Evolutionary conservation across 2,113 vertebrate species (phyloP).

Genomic region (Lanius collurio): DNA sequence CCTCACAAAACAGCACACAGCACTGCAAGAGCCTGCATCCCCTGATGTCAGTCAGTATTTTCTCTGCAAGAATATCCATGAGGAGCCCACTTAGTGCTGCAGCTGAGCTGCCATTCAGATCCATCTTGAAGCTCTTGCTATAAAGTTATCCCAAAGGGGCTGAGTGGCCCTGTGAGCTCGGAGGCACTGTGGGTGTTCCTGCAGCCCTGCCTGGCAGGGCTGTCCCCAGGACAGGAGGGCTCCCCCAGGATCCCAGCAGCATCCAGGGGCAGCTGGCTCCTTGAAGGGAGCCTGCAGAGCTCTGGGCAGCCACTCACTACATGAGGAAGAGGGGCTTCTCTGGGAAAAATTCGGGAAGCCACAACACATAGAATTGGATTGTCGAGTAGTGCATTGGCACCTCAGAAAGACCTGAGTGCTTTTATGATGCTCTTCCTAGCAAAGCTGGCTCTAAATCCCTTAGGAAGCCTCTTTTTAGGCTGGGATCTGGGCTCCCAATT

Average conservation of each 20-base stretch:
- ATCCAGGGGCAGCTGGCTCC: neutral
- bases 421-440: neutral
- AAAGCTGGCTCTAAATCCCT: neutral
- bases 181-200: neutral
- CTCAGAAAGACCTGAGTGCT: neutral
- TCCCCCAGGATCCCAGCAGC: neutral
- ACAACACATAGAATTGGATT: neutral
- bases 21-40: neutral
- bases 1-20: neutral
- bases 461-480: neutral
- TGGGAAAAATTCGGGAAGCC: neutral
- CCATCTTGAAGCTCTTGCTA: neutral
- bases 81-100: neutral
- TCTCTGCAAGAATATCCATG: neutral
- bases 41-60: neutral
- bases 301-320: neutral
- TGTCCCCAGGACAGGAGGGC: neutral
- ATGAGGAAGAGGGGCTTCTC: accelerated
- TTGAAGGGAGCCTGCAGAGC: neutral
- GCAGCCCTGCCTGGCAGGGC: neutral
- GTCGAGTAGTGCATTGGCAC: neutral
- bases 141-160: neutral
- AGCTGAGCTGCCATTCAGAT: neutral
- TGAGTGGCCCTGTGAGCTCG: neutral
- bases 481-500: neutral